phyloP scores from a whole-genome alignment of 2,888 invertebrate genomes.

The Acleris sparsana region DNA sequence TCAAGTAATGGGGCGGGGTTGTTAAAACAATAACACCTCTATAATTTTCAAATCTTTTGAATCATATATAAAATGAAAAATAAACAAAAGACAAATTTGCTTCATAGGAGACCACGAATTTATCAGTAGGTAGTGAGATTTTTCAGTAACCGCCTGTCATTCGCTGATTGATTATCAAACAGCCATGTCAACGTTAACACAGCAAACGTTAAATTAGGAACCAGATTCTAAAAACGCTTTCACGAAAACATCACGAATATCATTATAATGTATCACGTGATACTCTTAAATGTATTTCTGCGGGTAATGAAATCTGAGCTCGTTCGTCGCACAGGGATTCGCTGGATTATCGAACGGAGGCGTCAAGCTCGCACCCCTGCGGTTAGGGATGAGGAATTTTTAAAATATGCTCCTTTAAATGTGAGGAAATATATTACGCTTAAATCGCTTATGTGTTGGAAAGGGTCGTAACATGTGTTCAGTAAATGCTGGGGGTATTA shows the following conservation, averaged over 20 bases:
- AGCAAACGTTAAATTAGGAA: background rate
- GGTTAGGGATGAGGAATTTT: slow-evolving; percentile 53
- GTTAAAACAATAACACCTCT: too few relatives aligned
- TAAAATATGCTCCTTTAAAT: slow-evolving; percentile 4
- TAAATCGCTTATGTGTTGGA: background rate
- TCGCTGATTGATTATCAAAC: too few relatives aligned
- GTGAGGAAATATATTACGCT: background rate
- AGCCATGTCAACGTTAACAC: background rate
- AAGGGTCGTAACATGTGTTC: background rate
- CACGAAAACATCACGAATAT: slow-evolving; percentile 5
- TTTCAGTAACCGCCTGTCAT: too few relatives aligned
- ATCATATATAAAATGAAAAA: too few relatives aligned
- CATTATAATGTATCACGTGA: slow-evolving; percentile 17
- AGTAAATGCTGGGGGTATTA: too few relatives aligned
- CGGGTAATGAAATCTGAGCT: slow-evolving; percentile 58
- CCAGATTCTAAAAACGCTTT: slow-evolving; percentile 5
- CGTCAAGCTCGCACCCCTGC: slow-evolving; percentile 52
- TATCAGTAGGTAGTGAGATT: too few relatives aligned
- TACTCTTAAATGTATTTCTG: slow-evolving; percentile 44
- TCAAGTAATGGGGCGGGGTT: too few relatives aligned
- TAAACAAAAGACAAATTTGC: too few relatives aligned
- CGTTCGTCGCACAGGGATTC: slow-evolving; percentile 36
- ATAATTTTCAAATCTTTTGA: too few relatives aligned
- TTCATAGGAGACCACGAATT: too few relatives aligned
- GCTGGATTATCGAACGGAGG: slow-evolving; percentile 48